phyloP scores from a whole-genome alignment of 1,140 invertebrate genomes.

The Dreissena rostriformis region DNA sequence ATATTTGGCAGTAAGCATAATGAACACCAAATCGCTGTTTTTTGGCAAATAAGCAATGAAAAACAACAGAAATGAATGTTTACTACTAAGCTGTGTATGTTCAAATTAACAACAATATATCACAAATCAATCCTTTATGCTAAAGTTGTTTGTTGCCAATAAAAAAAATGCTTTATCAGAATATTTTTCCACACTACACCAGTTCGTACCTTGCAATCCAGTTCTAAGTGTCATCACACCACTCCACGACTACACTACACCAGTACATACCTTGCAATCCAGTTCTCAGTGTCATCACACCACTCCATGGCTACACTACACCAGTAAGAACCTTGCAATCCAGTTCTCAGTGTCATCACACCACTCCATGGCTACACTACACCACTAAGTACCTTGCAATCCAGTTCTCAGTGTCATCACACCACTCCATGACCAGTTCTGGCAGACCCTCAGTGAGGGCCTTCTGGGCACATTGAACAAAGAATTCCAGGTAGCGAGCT shows the following conservation, averaged over 20 bases:
- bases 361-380: constrained; percentile 77
- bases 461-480: constrained; percentile 79
- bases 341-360: constrained; percentile 77
- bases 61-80: too few species aligned
- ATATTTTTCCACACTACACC: too few species aligned
- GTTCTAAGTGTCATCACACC: constrained; percentile 76
- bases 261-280: constrained; percentile 78
- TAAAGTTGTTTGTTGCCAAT: too few species aligned
- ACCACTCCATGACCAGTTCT: constrained; percentile 77
- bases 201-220: constrained; percentile 73
- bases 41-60: too few species aligned
- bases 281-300: constrained; percentile 77
- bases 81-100: too few species aligned
- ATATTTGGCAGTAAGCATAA: too few species aligned
- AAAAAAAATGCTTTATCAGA: too few species aligned
- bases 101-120: too few species aligned
- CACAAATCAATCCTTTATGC: too few species aligned
- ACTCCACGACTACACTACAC: too few species aligned
- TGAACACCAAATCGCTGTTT: too few species aligned
- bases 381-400: constrained; percentile 76
- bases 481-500: constrained; percentile 78
- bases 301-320: constrained; percentile 76
- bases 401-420: constrained; percentile 77
- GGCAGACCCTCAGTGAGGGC: constrained; percentile 77
- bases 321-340: constrained; percentile 76